Evolutionary conservation across 2,113 vertebrate genomes (phyloP), one percentile per base, ranked within the genome.

Genomic region (Pongo pygmaeus): DNA sequence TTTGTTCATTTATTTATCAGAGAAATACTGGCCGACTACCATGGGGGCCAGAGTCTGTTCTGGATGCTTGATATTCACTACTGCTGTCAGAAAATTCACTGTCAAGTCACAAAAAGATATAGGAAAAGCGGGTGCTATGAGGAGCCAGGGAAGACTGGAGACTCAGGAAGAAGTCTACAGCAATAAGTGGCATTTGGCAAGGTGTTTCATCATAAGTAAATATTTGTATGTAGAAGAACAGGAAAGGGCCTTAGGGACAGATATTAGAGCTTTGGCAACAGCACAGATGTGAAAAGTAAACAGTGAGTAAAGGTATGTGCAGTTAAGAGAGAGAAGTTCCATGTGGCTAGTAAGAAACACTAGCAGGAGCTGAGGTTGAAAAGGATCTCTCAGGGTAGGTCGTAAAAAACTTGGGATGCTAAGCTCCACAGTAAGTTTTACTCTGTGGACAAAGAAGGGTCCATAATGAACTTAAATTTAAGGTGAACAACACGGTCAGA

Each of bases 1-100:
- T 85, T 84, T 91, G 20, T 70, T 77, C 69, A 92, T 74, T 81
- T 95, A 83, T 83, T 94, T 97, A 83, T 88, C 64, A 84, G 81
- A 96, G 38, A 48, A 57, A 69, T 86, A 92, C 11, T 84, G 55
- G 46, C 5, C 52, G 27, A 61, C 17, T 75, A 46, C 2, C 22
- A 64, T 13, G 16, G 46, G 46, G 72, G 13, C 16, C 55, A 50
- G n/a, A 52, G 6, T 87, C 30, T 61, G 32, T 40, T 22, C 57
- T 93, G 17, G 13, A 57, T 79, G 27, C 7, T 59, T 20, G 59
- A 25, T 77, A 40, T n/a, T 77, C 38, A 22, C 46, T 35, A 78
- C 35, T 9, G 12, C 25, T 72, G 9, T 59, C 48, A 64, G 27
- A 83, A 77, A 87, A 25, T 2, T 57, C 27, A 30, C 22, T 38